Percentiles rank a stretch among this genome's conserved stretches.
phyloP scores from a whole-genome alignment of 1,140 invertebrate species.

The Drosophila repleta region DNA sequence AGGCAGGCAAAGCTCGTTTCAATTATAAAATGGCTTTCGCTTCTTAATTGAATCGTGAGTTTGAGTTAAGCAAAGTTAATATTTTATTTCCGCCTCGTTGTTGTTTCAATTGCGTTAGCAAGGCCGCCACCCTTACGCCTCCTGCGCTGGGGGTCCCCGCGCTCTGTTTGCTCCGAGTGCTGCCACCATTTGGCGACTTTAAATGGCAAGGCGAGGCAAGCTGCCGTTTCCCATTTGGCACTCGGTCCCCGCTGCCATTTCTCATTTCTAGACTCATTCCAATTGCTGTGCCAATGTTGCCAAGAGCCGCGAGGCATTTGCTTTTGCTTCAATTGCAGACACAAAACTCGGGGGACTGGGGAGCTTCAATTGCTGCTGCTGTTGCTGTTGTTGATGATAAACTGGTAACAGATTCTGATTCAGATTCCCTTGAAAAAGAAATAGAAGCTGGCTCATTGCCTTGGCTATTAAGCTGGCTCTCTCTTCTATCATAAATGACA shows the following conservation, averaged over 20 bases:
- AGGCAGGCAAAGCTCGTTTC: conserved; percentile 50
- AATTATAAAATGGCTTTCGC: conserved; percentile 81
- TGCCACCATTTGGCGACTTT: conserved; percentile 17
- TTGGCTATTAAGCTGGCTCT: conserved; percentile 44
- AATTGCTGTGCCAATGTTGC: conserved; percentile 36
- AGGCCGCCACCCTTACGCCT: conserved; percentile 9
- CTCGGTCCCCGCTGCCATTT: conserved; percentile 9
- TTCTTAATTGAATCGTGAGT: conserved; percentile 77
- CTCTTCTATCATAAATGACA: conserved; percentile 1
- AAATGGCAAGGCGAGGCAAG: conserved; percentile 26
- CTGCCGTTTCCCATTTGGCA: conserved; percentile 1
- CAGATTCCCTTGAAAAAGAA: conserved; percentile 12
- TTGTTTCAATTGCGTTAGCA: conserved; percentile 36
- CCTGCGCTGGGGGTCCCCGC: conserved; percentile 20
- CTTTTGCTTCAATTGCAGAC: conserved; percentile 48
- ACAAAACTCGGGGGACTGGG: not conserved
- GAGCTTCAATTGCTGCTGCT: conserved; percentile 2
- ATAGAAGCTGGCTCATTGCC: conserved; percentile 22
- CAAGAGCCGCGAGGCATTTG: conserved; percentile 41
- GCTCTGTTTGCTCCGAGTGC: conserved; percentile 25
- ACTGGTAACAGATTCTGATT: conserved; percentile 44
- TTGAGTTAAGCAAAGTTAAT: conserved; percentile 70
- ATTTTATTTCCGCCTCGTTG: conserved; percentile 73
- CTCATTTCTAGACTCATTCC: conserved; percentile 24
- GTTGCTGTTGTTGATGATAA: conserved; percentile 28